Conservation (phyloP, 1,140 invertebrate species). For the Asobara japonica region DNA sequence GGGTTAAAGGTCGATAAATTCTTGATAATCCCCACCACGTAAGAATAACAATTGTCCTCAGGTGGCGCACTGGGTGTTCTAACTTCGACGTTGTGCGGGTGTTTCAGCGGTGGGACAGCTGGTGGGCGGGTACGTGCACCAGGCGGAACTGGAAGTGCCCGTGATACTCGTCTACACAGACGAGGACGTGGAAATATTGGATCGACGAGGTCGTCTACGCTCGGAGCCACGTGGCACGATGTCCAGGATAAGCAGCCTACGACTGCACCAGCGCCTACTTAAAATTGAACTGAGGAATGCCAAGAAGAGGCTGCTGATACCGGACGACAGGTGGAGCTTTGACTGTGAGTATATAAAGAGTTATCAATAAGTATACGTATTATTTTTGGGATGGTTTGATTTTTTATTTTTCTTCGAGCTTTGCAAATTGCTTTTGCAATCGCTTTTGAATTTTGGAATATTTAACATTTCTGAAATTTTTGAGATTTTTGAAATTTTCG, state of each 20-base stretch:
- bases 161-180: conserved; percentile 66
- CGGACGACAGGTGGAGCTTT: conserved; percentile 70
- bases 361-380: no score
- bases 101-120: conserved; percentile 65
- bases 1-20: no score
- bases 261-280: conserved; percentile 67
- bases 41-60: conserved; percentile 60
- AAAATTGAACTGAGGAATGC: conserved; percentile 67
- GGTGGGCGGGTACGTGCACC: conserved; percentile 57
- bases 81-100: conserved; percentile 67
- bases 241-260: conserved; percentile 67
- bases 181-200: conserved; percentile 69
- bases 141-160: conserved; percentile 46
- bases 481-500: no score
- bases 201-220: conserved; percentile 62
- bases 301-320: conserved; percentile 66
- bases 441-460: no score
- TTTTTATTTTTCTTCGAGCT: not conserved
- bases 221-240: conserved; percentile 63
- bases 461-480: no score
- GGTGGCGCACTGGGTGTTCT: conserved; percentile 65
- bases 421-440: no score
- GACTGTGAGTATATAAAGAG: conserved; percentile 72
- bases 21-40: conserved; percentile 48
- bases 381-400: no score